Evolutionary conservation across 2,888 invertebrate species (phyloP).

Genomic region (Drosophila tanythrix): DNA sequence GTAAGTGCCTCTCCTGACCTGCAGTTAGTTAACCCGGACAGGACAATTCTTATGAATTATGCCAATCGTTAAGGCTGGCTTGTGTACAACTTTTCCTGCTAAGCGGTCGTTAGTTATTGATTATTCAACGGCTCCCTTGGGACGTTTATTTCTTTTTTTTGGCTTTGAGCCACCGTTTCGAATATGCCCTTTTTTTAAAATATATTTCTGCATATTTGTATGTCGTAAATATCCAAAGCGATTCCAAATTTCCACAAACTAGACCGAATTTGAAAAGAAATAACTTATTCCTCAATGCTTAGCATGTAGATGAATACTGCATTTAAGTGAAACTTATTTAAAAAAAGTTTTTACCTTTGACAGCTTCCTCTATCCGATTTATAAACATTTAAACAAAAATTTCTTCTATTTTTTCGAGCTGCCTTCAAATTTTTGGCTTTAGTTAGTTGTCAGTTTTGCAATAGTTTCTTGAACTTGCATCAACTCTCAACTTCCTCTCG

Average conservation of each 20-base stretch:
- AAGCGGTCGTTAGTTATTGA: conserved; percentile 15
- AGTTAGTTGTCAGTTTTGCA: neutral
- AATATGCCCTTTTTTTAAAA: neutral
- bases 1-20: conserved; percentile 17
- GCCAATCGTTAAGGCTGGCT: conserved; percentile 2
- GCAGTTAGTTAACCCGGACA: conserved; percentile 4
- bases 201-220: neutral
- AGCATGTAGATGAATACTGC: neutral
- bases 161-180: neutral
- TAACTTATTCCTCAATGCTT: neutral
- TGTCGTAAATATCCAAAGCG: neutral
- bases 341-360: no score
- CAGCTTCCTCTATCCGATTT: no score
- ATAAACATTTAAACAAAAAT: neutral
- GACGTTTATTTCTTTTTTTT: neutral
- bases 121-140: conserved; percentile 5
- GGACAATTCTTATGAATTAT: conserved; percentile 20
- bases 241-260: neutral
- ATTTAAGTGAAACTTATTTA: neutral
- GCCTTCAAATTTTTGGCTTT: neutral
- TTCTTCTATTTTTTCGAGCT: neutral
- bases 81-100: conserved; percentile 11
- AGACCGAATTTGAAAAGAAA: neutral
- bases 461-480: neutral
- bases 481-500: neutral